A percentile compares a stretch with the other conserved stretches of the same genome.
phyloP scores from a whole-genome alignment of 2,797 vertebrate genomes.

The Crocidura indochinensis region DNA sequence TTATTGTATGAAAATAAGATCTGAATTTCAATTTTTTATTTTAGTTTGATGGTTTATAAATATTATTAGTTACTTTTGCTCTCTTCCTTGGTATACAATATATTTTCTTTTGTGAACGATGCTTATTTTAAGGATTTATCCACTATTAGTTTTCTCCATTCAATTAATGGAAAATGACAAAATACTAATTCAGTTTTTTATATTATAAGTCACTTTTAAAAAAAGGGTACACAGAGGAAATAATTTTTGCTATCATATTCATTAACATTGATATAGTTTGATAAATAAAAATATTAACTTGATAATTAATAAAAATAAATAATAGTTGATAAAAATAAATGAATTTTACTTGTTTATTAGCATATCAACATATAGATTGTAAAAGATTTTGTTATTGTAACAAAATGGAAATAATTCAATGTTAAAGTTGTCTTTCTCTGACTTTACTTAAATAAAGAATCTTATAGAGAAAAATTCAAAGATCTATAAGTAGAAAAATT shows the following conservation, averaged over 20 bases:
- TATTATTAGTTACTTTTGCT: conserved; percentile 45
- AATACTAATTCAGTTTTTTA: conserved; percentile 53
- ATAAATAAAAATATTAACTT: background rate
- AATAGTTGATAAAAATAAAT: background rate
- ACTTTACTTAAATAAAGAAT: conserved; percentile 27
- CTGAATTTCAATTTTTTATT: conserved; percentile 60
- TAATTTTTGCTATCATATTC: conserved; percentile 47
- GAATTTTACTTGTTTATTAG: conserved; percentile 63
- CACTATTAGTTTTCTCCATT: background rate
- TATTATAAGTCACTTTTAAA: conserved; percentile 22
- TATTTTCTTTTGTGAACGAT: conserved; percentile 29
- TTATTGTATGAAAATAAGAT: background rate
- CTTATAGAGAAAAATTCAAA: conserved; percentile 37
- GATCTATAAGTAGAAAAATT: background rate
- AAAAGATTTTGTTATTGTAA: conserved; percentile 53
- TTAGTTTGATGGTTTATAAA: conserved; percentile 45
- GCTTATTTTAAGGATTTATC: conserved; percentile 18
- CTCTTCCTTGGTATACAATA: too few species aligned
- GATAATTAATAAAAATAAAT: too few species aligned
- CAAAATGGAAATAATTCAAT: conserved; percentile 66
- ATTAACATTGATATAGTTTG: conserved; percentile 50
- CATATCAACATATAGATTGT: conserved; percentile 29
- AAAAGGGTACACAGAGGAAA: background rate
- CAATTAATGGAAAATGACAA: background rate
- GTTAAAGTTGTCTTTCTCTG: conserved; percentile 30